phyloP scores from a whole-genome alignment of 2,113 vertebrate genomes.

The Orientallactaga bullata region DNA sequence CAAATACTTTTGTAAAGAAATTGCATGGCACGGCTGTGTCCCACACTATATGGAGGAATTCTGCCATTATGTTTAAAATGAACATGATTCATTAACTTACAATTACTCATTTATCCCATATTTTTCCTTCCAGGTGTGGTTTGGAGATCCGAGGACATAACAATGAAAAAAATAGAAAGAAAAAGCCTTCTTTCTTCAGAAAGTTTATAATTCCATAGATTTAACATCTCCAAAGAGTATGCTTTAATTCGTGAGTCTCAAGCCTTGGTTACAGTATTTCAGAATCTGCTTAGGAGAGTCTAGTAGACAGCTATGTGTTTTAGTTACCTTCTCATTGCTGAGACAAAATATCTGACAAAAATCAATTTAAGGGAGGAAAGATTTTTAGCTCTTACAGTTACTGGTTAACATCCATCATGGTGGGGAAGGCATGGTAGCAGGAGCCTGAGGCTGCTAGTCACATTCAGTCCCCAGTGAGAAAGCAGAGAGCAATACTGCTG shows the following conservation, averaged over 20 bases:
- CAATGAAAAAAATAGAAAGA: neutral
- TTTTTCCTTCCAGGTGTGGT: neutral
- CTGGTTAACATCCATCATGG: too few species aligned
- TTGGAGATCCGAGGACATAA: neutral
- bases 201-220: constrained; percentile 10
- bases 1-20: constrained; percentile 3
- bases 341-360: too few species aligned
- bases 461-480: too few species aligned
- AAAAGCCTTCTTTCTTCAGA: neutral
- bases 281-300: neutral
- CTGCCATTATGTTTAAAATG: neutral
- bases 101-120: neutral
- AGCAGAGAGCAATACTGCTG: too few species aligned
- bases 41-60: neutral
- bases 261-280: neutral
- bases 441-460: too few species aligned
- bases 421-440: too few species aligned
- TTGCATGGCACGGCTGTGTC: neutral
- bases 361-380: too few species aligned
- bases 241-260: neutral
- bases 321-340: too few species aligned
- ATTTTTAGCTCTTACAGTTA: too few species aligned
- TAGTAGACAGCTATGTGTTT: neutral
- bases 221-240: neutral
- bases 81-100: neutral